Base-by-base conservation (phyloP, 2,888 invertebrate species). In the Sipha maydis region DNA sequence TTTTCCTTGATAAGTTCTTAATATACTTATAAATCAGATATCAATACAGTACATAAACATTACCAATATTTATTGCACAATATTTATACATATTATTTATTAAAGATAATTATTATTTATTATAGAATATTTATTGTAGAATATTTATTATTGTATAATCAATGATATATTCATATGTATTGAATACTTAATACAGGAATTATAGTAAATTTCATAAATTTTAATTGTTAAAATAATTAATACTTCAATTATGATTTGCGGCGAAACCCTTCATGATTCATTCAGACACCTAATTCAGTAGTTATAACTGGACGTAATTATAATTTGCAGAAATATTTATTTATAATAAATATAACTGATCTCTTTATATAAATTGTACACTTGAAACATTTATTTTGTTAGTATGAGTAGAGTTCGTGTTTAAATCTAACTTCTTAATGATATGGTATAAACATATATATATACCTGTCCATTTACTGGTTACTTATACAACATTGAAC, bases 271-370 rank as follows among this genome's bases (percentile, higher is more conserved):
- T 78, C 56, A 56, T 34, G 56, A 61, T 79, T 79, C 56, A 34
- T 28, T 8, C 19, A 7, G 28, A 7, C n/a, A 79, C 56, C 79
- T 7, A 14, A 19, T 2, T 14, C 38, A 38, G 25, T 19, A 80
- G 28, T 11, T 80, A 80, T 31, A 41, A 71, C 31, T 28, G 31
- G 31, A 4, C 48, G 28, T 48, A n/a, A 79, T 17, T 48, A 69
- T n/a, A 67, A 69, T 21, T 82, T 82, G 48, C 82, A 34, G 31
- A 71, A 82, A 82, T 41, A 41, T 41, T 48, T 71, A 41, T 21
- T 38, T 19, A 41, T 71, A 48, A 82, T 69, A 48, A 71, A 31
- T 56, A 80, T 67, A 82, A 71, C 71, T 82, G 71, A 82, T 82
- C 48, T 48, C 48, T 31, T 3, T 34, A 48, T 41, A 77, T 25